phyloP scores from a whole-genome alignment of 2,113 vertebrate genomes.

The Cyphomyrus plagiostoma region DNA sequence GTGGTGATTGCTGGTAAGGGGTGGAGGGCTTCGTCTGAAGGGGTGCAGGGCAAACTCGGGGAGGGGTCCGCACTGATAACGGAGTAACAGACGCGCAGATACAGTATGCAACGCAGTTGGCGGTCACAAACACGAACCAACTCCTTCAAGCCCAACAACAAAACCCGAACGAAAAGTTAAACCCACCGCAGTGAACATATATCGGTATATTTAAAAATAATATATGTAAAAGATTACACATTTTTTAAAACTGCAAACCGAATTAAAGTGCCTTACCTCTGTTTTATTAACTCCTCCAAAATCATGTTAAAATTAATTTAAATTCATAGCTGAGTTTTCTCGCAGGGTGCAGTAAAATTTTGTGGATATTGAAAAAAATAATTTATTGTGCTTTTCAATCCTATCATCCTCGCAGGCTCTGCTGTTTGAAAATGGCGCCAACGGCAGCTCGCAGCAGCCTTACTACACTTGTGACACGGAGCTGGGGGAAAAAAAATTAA shows the following conservation, averaged over 20 bases:
- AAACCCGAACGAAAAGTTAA: neutral
- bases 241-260: neutral
- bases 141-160: neutral
- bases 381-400: constrained; percentile 33
- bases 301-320: neutral
- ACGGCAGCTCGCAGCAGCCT: constrained; percentile 33
- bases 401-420: constrained; percentile 45
- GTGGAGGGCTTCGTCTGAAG: constrained; percentile 6
- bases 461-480: constrained; percentile 40
- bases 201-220: neutral
- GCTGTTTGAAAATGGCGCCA: constrained; percentile 64
- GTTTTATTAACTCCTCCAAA: neutral
- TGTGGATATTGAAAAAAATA: constrained; percentile 22
- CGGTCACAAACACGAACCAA: neutral
- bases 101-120: neutral
- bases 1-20: neutral
- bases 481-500: constrained; percentile 41
- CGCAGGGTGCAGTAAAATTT: constrained; percentile 20
- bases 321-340: neutral
- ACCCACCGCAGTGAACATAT: neutral
- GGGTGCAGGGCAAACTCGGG: constrained; percentile 6
- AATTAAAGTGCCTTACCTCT: constrained; percentile 20
- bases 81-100: constrained; percentile 3
- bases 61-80: constrained; percentile 21
- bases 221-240: neutral